These are phyloP conservation scores for Lepeophtheirus salmonis DNA, from an alignment of 1,140 invertebrate genomes.

Conservation along the genomic window DNA sequence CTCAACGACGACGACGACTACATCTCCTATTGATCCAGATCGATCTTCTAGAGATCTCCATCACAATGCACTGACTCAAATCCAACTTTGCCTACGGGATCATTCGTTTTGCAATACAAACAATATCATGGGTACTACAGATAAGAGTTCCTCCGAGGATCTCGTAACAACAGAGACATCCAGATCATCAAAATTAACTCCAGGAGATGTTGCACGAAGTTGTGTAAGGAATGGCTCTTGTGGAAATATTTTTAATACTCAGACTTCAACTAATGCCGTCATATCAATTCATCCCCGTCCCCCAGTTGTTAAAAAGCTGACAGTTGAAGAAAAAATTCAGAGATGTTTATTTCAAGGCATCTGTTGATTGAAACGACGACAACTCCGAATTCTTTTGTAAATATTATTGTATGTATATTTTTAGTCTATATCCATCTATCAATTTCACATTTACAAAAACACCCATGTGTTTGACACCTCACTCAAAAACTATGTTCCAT, in stretches of 20 bases:
- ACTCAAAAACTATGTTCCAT: neutral
- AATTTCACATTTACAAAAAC: neutral
- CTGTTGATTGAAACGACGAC: no score
- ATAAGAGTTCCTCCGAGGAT: neutral
- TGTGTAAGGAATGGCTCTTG: neutral
- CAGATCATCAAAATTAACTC: neutral
- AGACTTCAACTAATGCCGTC: neutral
- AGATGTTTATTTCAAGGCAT: neutral
- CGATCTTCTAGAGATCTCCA: neutral
- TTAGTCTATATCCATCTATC: neutral
- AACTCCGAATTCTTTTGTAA: no score
- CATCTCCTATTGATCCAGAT: no score
- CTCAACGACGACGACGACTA: neutral
- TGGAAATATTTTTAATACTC: neutral
- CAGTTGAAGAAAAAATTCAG: neutral
- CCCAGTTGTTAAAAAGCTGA: neutral
- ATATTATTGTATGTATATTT: neutral
- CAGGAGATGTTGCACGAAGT: neutral
- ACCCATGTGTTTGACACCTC: neutral
- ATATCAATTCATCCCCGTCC: neutral
- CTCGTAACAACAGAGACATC: neutral
- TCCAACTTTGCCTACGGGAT: neutral
- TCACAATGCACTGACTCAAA: neutral
- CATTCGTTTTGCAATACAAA: neutral
- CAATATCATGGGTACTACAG: neutral